A percentile compares a stretch with the other conserved stretches of the same genome.
These are phyloP conservation scores for Masnerella sp. DNA, from an alignment of 2,888 invertebrate genomes.

Conservation along the genomic window DNA sequence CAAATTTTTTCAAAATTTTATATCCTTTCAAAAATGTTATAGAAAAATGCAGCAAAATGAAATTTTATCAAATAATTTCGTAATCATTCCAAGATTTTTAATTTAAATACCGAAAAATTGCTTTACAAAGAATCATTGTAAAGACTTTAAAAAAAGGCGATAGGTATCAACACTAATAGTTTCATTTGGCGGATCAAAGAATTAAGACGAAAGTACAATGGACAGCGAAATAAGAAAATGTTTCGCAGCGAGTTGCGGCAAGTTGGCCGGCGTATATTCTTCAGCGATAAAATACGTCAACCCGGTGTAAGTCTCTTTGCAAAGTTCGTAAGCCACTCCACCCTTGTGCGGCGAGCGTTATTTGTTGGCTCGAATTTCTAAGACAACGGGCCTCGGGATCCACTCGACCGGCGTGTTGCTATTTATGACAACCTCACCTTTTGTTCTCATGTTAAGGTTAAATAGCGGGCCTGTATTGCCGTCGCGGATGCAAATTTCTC, in stretches of 20 bases:
- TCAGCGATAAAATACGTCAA: slow-evolving; percentile 52
- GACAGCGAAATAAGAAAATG: slow-evolving; percentile 48
- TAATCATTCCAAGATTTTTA: too few relatives aligned
- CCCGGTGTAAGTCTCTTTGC: slow-evolving; percentile 51
- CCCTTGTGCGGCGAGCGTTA: slow-evolving; percentile 37
- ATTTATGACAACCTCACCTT: slow-evolving; percentile 37
- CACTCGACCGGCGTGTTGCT: slow-evolving; percentile 29
- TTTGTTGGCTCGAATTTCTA: slow-evolving; percentile 38
- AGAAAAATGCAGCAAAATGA: too few relatives aligned
- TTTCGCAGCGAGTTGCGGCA: slow-evolving; percentile 36
- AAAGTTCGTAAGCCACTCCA: slow-evolving; percentile 56
- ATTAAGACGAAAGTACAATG: slow-evolving; percentile 8
- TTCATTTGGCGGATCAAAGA: slow-evolving; percentile 15
- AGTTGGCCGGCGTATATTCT: slow-evolving; percentile 50
- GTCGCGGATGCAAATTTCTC: too few relatives aligned
- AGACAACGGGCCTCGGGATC: slow-evolving; percentile 29
- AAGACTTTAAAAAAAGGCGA: too few relatives aligned
- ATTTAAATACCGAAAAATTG: too few relatives aligned
- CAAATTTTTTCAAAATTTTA: too few relatives aligned
- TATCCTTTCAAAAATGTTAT: too few relatives aligned
- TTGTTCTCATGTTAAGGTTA: slow-evolving; percentile 44
- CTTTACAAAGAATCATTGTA: too few relatives aligned
- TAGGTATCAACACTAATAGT: slow-evolving; percentile 11
- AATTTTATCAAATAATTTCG: too few relatives aligned
- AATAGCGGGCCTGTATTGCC: too few relatives aligned